A percentile compares a stretch with the other conserved stretches of the same genome.
Evolutionary conservation across 2,888 invertebrate genomes (phyloP).

Genomic region (Cacoxenus indagator): DNA sequence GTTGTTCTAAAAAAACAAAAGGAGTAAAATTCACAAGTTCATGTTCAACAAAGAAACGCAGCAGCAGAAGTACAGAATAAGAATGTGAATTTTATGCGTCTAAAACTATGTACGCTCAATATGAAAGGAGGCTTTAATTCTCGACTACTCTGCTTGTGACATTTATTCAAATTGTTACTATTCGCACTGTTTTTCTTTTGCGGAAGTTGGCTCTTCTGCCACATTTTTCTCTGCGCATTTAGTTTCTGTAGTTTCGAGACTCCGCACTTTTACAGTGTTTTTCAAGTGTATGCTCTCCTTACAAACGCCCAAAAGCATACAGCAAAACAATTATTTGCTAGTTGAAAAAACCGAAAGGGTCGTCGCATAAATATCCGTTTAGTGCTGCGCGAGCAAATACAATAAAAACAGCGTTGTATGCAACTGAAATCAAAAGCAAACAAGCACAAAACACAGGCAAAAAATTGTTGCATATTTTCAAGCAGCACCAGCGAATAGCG

Average conservation of each 20-base stretch:
- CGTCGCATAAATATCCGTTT: background rate
- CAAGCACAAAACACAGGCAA: background rate
- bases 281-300: too few relatives aligned
- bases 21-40: too few relatives aligned
- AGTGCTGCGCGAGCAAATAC: background rate
- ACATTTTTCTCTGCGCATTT: background rate
- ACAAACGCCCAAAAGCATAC: background rate
- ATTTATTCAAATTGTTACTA: background rate
- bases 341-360: background rate
- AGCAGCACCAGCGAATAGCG: background rate
- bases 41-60: background rate
- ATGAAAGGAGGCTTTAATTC: background rate
- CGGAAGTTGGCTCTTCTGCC: too few relatives aligned
- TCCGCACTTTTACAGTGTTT: background rate
- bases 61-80: background rate
- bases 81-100: background rate
- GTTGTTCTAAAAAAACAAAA: too few relatives aligned
- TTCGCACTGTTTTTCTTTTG: too few relatives aligned
- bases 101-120: background rate
- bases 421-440: conserved; percentile 13
- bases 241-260: background rate
- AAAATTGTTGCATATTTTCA: background rate
- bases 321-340: background rate
- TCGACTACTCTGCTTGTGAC: background rate
- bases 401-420: background rate